Conservation (phyloP, 2,113 vertebrate genomes). For the Vanacampus margaritifer region DNA sequence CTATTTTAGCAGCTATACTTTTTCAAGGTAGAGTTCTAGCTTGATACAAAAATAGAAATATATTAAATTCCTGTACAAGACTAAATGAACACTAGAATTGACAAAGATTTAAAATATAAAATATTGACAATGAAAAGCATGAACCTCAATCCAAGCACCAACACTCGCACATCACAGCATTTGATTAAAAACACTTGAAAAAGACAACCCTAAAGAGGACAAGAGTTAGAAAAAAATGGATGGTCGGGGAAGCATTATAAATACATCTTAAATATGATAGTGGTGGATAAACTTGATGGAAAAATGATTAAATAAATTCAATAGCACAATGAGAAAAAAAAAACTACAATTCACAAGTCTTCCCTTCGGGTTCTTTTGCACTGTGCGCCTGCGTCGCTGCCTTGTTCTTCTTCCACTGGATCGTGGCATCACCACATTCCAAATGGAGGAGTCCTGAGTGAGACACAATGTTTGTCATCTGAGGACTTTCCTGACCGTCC, state of each 20-base stretch:
- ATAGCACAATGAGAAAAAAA: background rate
- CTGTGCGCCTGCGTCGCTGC: background rate
- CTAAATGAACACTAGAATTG: background rate
- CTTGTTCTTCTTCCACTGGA: background rate
- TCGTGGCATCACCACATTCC: background rate
- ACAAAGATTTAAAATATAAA: background rate
- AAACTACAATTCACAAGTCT: background rate
- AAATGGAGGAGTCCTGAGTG: background rate
- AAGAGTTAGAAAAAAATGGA: too few relatives aligned
- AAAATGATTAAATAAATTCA: background rate
- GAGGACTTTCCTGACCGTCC: too few relatives aligned
- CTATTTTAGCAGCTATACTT: background rate
- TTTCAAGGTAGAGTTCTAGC: background rate
- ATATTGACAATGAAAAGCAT: background rate
- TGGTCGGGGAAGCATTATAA: background rate
- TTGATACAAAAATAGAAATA: constrained; percentile 2
- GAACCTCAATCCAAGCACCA: background rate
- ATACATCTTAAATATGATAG: background rate
- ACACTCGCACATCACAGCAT: background rate
- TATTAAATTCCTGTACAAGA: background rate
- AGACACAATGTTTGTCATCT: background rate
- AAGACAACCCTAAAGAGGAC: background rate
- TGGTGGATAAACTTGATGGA: background rate
- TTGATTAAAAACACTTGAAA: background rate
- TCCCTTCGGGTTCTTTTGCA: background rate